These are phyloP conservation scores for Phataginus tricuspis DNA, from an alignment of 2,797 vertebrate species.

Conservation along the genomic window DNA sequence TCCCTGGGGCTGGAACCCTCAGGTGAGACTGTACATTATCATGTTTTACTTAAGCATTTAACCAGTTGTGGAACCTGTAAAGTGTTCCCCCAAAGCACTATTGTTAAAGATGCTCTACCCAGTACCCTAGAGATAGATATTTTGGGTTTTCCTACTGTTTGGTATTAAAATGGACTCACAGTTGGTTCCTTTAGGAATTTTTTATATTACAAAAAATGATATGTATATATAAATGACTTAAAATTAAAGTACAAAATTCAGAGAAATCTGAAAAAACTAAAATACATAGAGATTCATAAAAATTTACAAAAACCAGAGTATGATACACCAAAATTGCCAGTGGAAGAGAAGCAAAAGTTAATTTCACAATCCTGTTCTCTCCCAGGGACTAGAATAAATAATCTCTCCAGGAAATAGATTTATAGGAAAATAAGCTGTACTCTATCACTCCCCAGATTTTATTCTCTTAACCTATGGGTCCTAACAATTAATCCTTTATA, in stretches of 20 bases:
- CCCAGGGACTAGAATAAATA: neutral
- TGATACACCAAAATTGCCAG: neutral
- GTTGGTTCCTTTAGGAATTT: neutral
- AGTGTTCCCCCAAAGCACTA: neutral
- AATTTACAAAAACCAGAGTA: neutral
- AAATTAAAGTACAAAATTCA: neutral
- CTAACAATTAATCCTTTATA: conserved; percentile 68
- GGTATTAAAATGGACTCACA: neutral
- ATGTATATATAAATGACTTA: neutral
- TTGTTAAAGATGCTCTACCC: neutral
- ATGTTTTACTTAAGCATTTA: neutral
- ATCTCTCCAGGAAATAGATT: conserved; percentile 48
- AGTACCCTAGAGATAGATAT: neutral
- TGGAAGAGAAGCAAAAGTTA: neutral
- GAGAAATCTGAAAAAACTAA: neutral
- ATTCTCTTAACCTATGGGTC: conserved; percentile 33
- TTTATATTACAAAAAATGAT: neutral
- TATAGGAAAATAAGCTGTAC: conserved; percentile 4
- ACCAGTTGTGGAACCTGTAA: neutral
- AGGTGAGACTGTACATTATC: neutral
- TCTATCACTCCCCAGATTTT: conserved; percentile 29
- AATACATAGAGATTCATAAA: neutral
- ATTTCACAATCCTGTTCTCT: neutral
- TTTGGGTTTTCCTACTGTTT: neutral
- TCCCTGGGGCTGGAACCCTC: too few relatives aligned